These are phyloP conservation scores for Nipponia nippon DNA, from an alignment of 2,113 vertebrate genomes.

Conservation along the genomic window DNA sequence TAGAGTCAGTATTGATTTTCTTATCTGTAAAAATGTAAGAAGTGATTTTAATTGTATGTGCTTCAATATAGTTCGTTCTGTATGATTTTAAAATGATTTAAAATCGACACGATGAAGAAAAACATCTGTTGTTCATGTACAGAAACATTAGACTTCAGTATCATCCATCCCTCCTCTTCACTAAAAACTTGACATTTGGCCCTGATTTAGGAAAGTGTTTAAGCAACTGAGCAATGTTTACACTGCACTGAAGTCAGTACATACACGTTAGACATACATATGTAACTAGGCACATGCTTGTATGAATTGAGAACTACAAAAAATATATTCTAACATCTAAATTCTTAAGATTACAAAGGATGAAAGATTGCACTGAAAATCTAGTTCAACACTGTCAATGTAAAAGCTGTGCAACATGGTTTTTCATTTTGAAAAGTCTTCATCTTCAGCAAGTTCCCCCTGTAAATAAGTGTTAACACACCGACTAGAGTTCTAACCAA, in stretches of 20 bases:
- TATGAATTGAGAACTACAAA: conserved; percentile 4
- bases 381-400: not conserved
- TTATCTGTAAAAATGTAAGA: not conserved
- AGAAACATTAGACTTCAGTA: not conserved
- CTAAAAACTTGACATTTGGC: not conserved
- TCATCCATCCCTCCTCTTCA: not conserved
- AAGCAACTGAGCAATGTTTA: not conserved
- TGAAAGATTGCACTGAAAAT: conserved; percentile 39
- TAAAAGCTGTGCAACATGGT: conserved; percentile 3
- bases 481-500: not conserved
- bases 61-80: not conserved
- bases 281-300: conserved; percentile 24
- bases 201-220: not conserved
- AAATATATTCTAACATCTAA: conserved; percentile 5
- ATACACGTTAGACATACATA: not conserved
- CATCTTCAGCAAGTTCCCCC: not conserved
- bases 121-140: not conserved
- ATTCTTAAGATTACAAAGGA: not conserved
- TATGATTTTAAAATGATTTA: not conserved
- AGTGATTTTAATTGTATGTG: not conserved
- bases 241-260: not conserved
- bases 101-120: not conserved
- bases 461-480: not conserved
- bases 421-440: not conserved
- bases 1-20: not conserved